Conservation (phyloP, 2,888 invertebrate species). For the Adineta ricciae region DNA sequence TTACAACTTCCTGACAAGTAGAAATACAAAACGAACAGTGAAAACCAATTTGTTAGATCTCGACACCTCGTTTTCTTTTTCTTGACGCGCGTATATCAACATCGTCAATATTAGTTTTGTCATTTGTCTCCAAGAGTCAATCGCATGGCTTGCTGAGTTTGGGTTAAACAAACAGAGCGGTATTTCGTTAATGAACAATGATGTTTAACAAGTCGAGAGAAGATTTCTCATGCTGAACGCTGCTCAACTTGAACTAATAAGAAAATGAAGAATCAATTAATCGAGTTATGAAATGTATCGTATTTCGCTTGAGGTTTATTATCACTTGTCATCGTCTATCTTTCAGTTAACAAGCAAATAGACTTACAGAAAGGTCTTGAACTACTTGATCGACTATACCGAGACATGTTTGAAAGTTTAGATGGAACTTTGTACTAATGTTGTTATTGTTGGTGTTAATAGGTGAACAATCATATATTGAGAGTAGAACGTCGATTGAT, state of each 20-base stretch:
- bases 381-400: neutral
- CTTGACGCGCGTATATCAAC: neutral
- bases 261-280: neutral
- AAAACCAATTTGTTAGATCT: neutral
- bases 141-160: neutral
- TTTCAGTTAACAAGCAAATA: neutral
- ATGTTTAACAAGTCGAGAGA: neutral
- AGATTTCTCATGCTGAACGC: neutral
- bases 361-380: slow-evolving; percentile 21
- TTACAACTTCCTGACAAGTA: neutral
- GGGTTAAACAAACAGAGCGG: neutral
- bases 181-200: neutral
- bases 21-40: neutral
- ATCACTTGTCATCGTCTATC: neutral
- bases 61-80: neutral
- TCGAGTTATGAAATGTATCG: neutral
- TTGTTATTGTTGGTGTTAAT: neutral
- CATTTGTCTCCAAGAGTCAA: neutral
- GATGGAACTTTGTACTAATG: neutral
- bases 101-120: neutral
- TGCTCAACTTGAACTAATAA: neutral
- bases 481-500: neutral
- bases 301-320: neutral
- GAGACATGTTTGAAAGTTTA: neutral
- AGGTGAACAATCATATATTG: neutral